Conservation (phyloP, 1,140 invertebrate genomes). For the Hyles euphorbiae region DNA sequence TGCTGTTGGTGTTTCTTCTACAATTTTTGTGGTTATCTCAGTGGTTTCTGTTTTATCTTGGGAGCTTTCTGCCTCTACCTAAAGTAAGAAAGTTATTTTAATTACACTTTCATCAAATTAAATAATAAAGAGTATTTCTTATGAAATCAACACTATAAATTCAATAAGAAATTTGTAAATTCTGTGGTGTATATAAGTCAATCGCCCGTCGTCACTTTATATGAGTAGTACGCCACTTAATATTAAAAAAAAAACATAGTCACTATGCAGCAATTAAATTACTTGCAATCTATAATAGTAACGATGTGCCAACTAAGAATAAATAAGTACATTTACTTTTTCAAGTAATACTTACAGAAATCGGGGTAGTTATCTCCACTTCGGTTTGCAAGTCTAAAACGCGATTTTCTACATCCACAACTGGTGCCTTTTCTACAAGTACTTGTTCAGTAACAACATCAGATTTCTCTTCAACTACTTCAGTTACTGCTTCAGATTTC, state of each 20-base stretch:
- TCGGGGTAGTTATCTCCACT: slow-evolving; percentile 14
- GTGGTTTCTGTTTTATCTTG: neutral
- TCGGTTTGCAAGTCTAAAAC: slow-evolving; percentile 5
- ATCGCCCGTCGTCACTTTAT: no score
- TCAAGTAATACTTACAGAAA: slow-evolving; percentile 1
- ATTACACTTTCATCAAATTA: no score
- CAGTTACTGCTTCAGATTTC: neutral
- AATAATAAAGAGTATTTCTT: no score
- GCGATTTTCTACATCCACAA: neutral
- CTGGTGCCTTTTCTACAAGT: neutral
- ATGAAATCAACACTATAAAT: no score
- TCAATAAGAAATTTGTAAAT: no score
- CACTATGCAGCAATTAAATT: no score
- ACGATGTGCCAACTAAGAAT: no score
- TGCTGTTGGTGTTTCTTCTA: neutral
- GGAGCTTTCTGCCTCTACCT: neutral
- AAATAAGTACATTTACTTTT: neutral
- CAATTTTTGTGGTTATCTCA: neutral
- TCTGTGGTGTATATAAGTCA: no score
- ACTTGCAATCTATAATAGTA: no score
- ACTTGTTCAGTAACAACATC: neutral
- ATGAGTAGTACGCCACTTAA: no score
- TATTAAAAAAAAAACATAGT: no score
- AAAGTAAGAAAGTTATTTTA: neutral
- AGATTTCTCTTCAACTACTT: slow-evolving; percentile 4